Conservation (phyloP, 2,113 vertebrate genomes). For the Scomber colias region DNA sequence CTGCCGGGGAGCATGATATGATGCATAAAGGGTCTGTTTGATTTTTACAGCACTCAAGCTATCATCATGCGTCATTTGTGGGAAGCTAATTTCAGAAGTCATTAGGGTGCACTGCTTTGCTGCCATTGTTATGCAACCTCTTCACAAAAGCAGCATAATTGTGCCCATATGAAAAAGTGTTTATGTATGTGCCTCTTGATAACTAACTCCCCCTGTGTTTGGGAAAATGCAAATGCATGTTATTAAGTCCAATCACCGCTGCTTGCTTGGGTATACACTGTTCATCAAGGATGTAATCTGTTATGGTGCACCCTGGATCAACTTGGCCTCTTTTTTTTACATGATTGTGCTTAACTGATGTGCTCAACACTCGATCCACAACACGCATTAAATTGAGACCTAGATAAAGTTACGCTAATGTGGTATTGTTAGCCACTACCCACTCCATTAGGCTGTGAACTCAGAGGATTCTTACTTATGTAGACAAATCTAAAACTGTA, state of each 20-base stretch:
- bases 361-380: conserved; percentile 11
- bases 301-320: conserved; percentile 31
- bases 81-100: conserved; percentile 70
- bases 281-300: conserved; percentile 59
- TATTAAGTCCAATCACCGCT: conserved; percentile 60
- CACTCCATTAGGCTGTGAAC: not conserved
- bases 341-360: conserved; percentile 7
- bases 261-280: conserved; percentile 36
- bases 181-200: conserved; percentile 34
- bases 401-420: not conserved
- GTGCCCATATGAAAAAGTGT: conserved; percentile 43
- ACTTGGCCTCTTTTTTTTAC: not conserved
- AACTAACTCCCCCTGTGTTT: conserved; percentile 49
- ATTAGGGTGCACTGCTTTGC: conserved; percentile 46
- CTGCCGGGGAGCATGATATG: conserved; percentile 20
- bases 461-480: not conserved
- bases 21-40: conserved; percentile 57
- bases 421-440: not conserved
- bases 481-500: not conserved
- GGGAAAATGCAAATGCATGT: conserved; percentile 64
- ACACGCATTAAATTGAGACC: conserved; percentile 11
- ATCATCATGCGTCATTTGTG: conserved; percentile 66
- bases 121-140: conserved; percentile 47
- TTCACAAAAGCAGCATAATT: conserved; percentile 45
- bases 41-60: conserved; percentile 74